Percentiles rank a stretch among this genome's conserved stretches.
These are phyloP conservation scores for Sorex fumeus DNA, from an alignment of 2,113 vertebrate genomes.

Conservation along the genomic window DNA sequence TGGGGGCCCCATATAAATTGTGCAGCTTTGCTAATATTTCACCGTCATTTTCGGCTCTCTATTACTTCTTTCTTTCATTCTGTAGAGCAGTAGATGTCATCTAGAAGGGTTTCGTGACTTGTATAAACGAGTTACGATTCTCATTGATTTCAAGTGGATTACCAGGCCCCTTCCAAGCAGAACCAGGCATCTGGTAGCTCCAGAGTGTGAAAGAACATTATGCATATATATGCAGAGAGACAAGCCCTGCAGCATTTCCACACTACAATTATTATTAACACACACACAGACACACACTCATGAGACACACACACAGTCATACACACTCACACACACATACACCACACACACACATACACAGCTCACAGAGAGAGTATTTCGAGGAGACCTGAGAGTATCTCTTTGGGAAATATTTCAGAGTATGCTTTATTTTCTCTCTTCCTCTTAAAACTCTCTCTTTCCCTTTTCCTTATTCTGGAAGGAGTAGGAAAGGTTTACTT, in stretches of 20 bases:
- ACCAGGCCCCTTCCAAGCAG: conserved; percentile 61
- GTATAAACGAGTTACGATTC: conserved; percentile 75
- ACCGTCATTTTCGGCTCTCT: conserved; percentile 55
- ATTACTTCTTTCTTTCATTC: conserved; percentile 72
- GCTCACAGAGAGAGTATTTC: neutral
- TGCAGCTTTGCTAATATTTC: conserved; percentile 35
- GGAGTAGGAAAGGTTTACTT: neutral
- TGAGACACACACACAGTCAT: neutral
- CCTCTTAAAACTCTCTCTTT: neutral
- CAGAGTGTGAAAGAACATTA: conserved; percentile 77
- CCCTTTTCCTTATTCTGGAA: neutral
- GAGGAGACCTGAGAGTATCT: conserved; percentile 29
- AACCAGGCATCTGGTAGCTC: conserved; percentile 74
- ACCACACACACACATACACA: too few species aligned
- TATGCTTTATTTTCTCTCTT: neutral
- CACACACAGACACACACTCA: neutral
- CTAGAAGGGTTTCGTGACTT: conserved; percentile 51
- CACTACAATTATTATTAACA: neutral
- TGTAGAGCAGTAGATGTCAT: conserved; percentile 67
- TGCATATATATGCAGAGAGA: conserved; percentile 76
- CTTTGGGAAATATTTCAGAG: conserved; percentile 5
- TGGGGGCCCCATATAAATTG: conserved; percentile 18
- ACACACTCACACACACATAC: neutral
- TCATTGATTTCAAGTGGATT: conserved; percentile 68
- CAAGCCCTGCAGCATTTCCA: neutral